Evolutionary conservation across 2,113 vertebrate genomes (phyloP).

Genomic region (Semicossyphus pulcher): DNA sequence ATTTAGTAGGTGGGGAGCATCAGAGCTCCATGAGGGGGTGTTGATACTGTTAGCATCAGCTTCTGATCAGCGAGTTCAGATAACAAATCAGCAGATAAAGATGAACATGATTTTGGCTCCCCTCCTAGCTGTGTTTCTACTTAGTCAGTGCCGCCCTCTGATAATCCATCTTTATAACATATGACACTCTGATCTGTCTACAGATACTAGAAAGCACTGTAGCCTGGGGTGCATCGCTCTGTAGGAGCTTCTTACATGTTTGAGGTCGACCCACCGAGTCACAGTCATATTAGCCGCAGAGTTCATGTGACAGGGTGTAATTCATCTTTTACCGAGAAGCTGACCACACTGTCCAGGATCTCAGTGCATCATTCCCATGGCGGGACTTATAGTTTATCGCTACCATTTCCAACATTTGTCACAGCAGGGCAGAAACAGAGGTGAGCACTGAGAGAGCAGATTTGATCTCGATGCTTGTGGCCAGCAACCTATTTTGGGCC

Average conservation of each 20-base stretch:
- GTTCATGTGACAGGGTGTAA: constrained; percentile 51
- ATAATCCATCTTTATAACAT: constrained; percentile 23
- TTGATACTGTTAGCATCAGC: constrained; percentile 11
- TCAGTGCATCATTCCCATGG: constrained; percentile 15
- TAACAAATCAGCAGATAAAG: constrained; percentile 37
- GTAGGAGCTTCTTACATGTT: not conserved
- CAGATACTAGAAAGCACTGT: constrained; percentile 12
- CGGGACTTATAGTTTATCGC: constrained; percentile 21
- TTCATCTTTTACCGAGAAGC: constrained; percentile 17
- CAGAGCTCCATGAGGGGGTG: not conserved
- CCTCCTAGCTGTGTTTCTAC: constrained; percentile 14
- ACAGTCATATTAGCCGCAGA: constrained; percentile 24
- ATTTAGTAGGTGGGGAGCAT: not conserved
- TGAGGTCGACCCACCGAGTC: constrained; percentile 9
- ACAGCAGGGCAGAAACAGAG: constrained; percentile 21
- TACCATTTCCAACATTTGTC: constrained; percentile 17
- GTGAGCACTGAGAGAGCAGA: constrained; percentile 6
- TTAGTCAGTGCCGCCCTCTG: not conserved
- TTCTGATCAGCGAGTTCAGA: constrained; percentile 42
- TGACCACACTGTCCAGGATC: constrained; percentile 13
- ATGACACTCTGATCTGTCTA: constrained; percentile 4
- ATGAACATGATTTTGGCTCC: not conserved
- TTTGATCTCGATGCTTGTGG: not conserved
- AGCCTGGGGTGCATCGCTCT: not conserved
- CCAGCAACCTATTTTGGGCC: constrained; percentile 15